These are phyloP conservation scores for Hexactinellida sp. DNA, from an alignment of 37 sponge, comb jelly and placozoan species.

Conservation along the genomic window DNA sequence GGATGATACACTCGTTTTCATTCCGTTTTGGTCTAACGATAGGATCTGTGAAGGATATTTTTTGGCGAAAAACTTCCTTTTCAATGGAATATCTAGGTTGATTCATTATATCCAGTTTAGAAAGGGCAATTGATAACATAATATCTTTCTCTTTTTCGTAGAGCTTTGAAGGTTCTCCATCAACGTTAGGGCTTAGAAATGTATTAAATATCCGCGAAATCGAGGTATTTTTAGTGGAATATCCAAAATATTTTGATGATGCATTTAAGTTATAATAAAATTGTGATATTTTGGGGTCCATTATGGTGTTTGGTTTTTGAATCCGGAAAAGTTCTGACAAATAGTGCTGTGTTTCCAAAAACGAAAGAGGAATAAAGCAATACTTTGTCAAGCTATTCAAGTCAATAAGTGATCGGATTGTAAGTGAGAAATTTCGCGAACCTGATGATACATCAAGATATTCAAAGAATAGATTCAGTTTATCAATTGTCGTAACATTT, in stretches of 20 bases:
- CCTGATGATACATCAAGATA: background rate
- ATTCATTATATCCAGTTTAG: background rate
- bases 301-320: background rate
- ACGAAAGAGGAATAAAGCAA: background rate
- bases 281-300: background rate
- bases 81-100: background rate
- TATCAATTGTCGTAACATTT: background rate
- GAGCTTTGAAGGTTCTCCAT: background rate
- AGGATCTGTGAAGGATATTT: background rate
- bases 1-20: background rate
- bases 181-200: background rate
- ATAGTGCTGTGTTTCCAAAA: background rate
- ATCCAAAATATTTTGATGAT: background rate
- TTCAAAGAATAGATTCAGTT: background rate
- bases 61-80: background rate
- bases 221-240: background rate
- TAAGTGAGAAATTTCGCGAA: constrained; percentile 11
- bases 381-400: background rate
- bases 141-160: background rate
- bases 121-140: background rate
- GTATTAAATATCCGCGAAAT: background rate
- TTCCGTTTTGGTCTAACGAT: background rate
- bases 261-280: background rate
- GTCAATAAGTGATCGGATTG: background rate
- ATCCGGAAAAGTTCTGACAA: background rate